Evolutionary conservation across 1,140 invertebrate genomes (phyloP), one percentile per base, ranked within the genome.

Genomic region (Maconellicoccus hirsutus): DNA sequence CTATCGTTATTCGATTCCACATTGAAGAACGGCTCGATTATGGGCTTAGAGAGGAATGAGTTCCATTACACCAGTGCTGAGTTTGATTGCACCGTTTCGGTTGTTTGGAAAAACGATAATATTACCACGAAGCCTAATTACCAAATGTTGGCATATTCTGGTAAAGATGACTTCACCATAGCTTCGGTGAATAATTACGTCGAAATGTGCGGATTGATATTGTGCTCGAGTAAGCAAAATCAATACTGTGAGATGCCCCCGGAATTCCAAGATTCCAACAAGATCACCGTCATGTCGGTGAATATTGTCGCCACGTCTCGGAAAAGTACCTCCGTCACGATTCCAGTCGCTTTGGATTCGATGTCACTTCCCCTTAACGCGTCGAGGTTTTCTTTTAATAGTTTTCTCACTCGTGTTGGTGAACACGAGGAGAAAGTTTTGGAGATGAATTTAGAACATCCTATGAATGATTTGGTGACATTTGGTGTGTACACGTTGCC

Each of bases 141-240:
- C 70, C 27, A 71, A 25, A 23, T 71, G 8, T 71, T 71, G 12
- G 70, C 16, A 4, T 71, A 71, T 29, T 22, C 70, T 25, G 70
- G 70, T 8, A 22, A 12, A 7, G 14, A 39, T n/a, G 38, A 22
- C 10, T 71, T 71, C 23, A 52, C 38, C 19, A 29, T 39, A 42
- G 33, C 70, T 59, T 52, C 42, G 42, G 8, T 52, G 19, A 42
- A 22, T 25, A 52, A 59, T 59, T 71, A 71, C 38, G 59, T 71
- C n/a, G 70, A 71, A 25, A 59, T 59, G 3, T 71, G 70, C 25
- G 70, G 70, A 2, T 52, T 52, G 4, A 29, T 59, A 14, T 14
- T 38, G 16, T 19, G 27, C 4, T 52, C 16, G 14, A 59, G 3
- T 1, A 59, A 71, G 1, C 25, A 22, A 25, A 52, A 1, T 12